Base-by-base conservation (phyloP, 2,888 invertebrate species). In the Apocheima hispidaria region DNA sequence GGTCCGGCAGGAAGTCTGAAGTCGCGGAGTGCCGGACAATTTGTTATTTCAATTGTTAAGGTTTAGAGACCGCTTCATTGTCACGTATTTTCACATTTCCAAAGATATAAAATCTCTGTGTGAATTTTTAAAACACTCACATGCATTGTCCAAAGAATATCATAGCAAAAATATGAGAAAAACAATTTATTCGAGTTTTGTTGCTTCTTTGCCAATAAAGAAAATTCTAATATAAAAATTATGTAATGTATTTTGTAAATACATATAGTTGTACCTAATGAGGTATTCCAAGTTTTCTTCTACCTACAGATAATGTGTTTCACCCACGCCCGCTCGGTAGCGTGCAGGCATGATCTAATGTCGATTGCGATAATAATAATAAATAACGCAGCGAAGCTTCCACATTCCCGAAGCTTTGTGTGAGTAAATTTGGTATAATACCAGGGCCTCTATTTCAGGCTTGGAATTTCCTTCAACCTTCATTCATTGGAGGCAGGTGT, bases 271-370 rank as follows among this genome's bases (percentile, higher is more conserved):
- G n/a, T 21, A 44, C 26, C 28, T 28, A 28, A 46, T 23, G 30
- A n/a, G 5, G n/a, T 23, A 12, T n/a, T 30, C 30, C 46, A 30
- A 46, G 30, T 46, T 30, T 18, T 46, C 12, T 46, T 30, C 46
- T 46, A 1, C 26, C 4, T 2, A 30, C 20, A 46, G n/a, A 21
- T 41, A 58, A 52, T 40, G 35, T 50, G 50, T 40, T 21, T 52
- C 30, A 59, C 53, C 53, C 44, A 16, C 40, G 26, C 26, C 46
- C 14, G 23, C 14, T 36, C 10, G 30, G 30, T 21, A 55, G 50
- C 55, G 58, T 59, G 58, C 52, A 33, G 58, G 20, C 51, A 46
- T 51, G 38, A 52, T 46, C 46, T 46, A 52, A 59, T 52, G 51
- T 52, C 52, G 44, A 58, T 51, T 41, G 44, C 58, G 38, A 51